A percentile compares a stretch with the other conserved stretches of the same genome.
Evolutionary conservation across 2,113 vertebrate genomes (phyloP).

Genomic region (Dicentrarchus labrax): DNA sequence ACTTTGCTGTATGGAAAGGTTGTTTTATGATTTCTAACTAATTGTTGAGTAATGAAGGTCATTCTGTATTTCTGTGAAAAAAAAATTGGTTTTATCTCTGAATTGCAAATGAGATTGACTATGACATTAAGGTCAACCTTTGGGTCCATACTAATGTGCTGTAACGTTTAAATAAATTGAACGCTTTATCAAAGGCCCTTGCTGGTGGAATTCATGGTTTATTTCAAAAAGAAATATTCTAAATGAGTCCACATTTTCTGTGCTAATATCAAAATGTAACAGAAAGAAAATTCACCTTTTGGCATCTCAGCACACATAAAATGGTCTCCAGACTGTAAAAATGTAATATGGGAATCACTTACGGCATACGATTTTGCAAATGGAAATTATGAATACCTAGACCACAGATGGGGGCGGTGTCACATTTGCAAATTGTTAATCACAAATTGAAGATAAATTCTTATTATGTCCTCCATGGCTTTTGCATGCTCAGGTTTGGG

Average conservation of each 20-base stretch:
- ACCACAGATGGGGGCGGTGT: not conserved
- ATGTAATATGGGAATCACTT: not conserved
- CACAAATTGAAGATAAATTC: not conserved
- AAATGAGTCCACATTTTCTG: not conserved
- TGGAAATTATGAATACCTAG: not conserved
- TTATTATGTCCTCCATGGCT: not conserved
- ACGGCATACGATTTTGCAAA: not conserved
- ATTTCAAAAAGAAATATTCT: conserved; percentile 9
- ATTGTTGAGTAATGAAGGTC: conserved; percentile 74
- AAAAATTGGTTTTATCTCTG: conserved; percentile 51
- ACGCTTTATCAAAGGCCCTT: conserved; percentile 5
- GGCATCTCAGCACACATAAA: not conserved
- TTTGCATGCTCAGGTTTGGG: not conserved
- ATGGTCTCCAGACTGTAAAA: not conserved
- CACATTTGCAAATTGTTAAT: not conserved
- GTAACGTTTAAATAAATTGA: conserved; percentile 50
- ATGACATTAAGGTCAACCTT: conserved; percentile 63
- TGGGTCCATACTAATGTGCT: conserved; percentile 43
- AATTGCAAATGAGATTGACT: conserved; percentile 62
- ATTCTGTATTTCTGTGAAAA: conserved; percentile 36
- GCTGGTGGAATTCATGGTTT: conserved; percentile 8
- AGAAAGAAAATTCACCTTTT: not conserved
- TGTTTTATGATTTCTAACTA: conserved; percentile 49
- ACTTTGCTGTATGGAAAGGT: conserved; percentile 33
- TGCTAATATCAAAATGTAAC: not conserved